Percentiles rank a stretch among this genome's conserved stretches.
phyloP scores from a whole-genome alignment of 2,113 vertebrate genomes.

The Laterallus jamaicensis region DNA sequence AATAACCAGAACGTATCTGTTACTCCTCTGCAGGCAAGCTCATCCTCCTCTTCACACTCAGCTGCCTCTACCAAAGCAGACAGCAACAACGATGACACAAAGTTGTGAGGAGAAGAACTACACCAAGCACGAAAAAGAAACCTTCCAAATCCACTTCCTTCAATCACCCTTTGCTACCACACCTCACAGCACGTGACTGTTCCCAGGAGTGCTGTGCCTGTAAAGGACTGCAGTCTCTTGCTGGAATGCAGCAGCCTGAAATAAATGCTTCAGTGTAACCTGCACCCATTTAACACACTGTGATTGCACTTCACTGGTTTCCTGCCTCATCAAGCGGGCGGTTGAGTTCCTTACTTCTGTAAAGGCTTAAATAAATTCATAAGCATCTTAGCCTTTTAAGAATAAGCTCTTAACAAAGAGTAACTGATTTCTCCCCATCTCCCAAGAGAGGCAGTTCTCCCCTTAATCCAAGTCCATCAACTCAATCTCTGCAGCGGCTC shows the following conservation, averaged over 20 bases:
- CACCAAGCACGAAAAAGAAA: background rate
- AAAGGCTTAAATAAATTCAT: background rate
- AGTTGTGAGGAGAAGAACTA: slow-evolving; percentile 49
- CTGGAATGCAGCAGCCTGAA: background rate
- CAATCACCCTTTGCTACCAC: background rate
- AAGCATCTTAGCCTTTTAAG: background rate
- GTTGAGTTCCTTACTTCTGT: background rate
- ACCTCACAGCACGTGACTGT: background rate
- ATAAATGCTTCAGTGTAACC: background rate
- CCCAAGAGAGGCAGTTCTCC: background rate
- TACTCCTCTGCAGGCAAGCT: slow-evolving; percentile 62
- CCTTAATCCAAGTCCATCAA: background rate
- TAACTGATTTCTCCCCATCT: background rate
- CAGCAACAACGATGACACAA: slow-evolving; percentile 54
- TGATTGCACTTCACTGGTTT: background rate
- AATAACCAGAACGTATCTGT: background rate
- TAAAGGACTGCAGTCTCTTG: background rate
- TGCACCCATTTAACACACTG: background rate
- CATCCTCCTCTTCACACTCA: slow-evolving; percentile 70
- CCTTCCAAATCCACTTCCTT: background rate
- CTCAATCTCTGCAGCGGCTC: background rate
- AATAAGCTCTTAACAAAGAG: slow-evolving; percentile 21
- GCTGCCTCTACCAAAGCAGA: slow-evolving; percentile 38
- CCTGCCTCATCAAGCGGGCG: background rate
- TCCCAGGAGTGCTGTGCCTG: background rate